Evolutionary conservation across 2,797 vertebrate species (phyloP), one percentile per base, ranked within the genome.

Genomic region (Poecilia velifera): DNA sequence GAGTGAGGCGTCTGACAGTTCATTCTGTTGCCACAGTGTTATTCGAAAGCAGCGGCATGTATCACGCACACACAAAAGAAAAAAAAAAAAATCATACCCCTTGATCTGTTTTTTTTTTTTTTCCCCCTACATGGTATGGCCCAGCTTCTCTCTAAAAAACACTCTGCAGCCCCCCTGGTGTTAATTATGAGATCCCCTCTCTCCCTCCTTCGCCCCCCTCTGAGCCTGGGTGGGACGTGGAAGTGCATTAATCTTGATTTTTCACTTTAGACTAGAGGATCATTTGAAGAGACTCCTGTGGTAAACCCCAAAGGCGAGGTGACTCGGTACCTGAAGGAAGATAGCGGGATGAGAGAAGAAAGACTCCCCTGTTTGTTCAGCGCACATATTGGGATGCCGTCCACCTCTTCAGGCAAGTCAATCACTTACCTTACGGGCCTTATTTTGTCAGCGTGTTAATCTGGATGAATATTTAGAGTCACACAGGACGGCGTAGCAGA

Each of bases 221-320:
- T 14, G 79, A 93, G 92, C 82, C 82, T 85, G 82, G 85, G 81
- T 75, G 83, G 90, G 87, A 91, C 66, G 78, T 93, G 93, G 87
- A 92, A 94, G 91, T 92, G 94, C 94, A 96, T 96, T 96, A 92
- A 96, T 96, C 95, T 95, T 93, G 92, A 95, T 94, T 95, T 94
- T 90, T 86, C 89, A 91, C 91, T 94, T 92, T 87, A 92, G 90
- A 93, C 90, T 92, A 93, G 95, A 95, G 92, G 86, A 91, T 88
- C 84, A 88, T 95, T 94, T 94, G 90, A 95, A 95, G 91, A 95
- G 91, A 85, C 93, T 95, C 93, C 91, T 89, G 92, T 89, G 90
- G 93, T 94, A 90, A 94, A 90, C 91, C 92, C 94, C 84, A 84
- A 88, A 93, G 94, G 91, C 83, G 76, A 86, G 82, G 92, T 90